Evolutionary conservation across 2,113 vertebrate species (phyloP).

Genomic region (Strigops habroptila): DNA sequence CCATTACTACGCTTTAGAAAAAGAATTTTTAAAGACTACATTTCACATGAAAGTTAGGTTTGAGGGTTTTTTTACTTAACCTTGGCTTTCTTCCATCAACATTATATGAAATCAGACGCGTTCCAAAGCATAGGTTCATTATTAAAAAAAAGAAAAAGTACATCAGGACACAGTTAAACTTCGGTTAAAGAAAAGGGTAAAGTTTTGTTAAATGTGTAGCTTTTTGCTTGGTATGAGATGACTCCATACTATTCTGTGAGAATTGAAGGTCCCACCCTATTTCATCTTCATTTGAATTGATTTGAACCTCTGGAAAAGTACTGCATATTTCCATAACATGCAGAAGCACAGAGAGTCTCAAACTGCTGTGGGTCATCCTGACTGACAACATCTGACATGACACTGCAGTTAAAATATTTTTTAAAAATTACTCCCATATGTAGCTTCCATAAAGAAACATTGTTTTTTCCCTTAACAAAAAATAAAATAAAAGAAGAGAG

Average conservation of each 20-base stretch:
- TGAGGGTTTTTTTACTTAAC: neutral
- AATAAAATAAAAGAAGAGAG: conserved; percentile 13
- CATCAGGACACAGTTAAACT: neutral
- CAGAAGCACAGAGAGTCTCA: conserved; percentile 57
- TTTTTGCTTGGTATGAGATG: conserved; percentile 16
- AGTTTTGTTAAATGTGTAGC: neutral
- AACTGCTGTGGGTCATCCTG: conserved; percentile 71
- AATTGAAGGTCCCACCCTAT: conserved; percentile 48
- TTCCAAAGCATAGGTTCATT: neutral
- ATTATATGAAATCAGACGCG: neutral
- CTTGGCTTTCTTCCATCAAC: neutral
- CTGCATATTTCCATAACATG: conserved; percentile 27
- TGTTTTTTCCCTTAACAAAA: conserved; percentile 54
- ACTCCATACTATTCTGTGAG: conserved; percentile 17
- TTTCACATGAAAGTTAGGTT: neutral
- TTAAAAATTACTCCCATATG: conserved; percentile 75
- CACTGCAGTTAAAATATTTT: conserved; percentile 78
- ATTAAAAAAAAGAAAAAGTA: neutral
- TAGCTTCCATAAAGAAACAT: conserved; percentile 68
- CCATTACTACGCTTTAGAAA: neutral
- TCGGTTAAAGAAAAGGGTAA: neutral
- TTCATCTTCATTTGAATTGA: conserved; percentile 41
- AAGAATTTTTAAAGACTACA: neutral
- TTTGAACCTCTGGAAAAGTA: conserved; percentile 37
- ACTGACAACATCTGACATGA: conserved; percentile 79